Conservation (phyloP, 2,113 vertebrate genomes). For the Sebastes fasciatus region DNA sequence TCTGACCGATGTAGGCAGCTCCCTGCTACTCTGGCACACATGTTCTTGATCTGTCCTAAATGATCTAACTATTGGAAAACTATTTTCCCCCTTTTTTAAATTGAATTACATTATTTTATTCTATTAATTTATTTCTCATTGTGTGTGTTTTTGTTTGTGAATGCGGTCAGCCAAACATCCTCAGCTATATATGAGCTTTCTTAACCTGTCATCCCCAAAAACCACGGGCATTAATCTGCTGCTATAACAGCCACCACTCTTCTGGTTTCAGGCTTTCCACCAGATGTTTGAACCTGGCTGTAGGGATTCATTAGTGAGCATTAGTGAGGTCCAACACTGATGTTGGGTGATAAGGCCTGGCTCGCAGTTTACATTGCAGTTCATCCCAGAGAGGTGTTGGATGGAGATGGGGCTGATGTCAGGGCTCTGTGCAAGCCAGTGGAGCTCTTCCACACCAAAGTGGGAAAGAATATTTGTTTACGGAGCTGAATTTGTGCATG, state of each 20-base stretch:
- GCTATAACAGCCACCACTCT: neutral
- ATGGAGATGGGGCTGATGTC: too few relatives aligned
- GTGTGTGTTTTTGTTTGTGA: too few relatives aligned
- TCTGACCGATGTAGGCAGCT: too few relatives aligned
- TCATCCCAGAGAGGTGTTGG: neutral
- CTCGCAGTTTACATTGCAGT: neutral
- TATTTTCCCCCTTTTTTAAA: too few relatives aligned
- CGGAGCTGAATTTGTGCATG: neutral
- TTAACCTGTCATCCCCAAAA: neutral
- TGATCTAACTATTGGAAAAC: too few relatives aligned
- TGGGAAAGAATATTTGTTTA: neutral
- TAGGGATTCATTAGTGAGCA: conserved; percentile 6
- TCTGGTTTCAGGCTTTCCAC: conserved; percentile 13
- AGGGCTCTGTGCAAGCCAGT: too few relatives aligned
- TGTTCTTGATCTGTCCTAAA: too few relatives aligned
- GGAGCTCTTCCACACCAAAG: neutral
- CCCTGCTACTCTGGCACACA: too few relatives aligned
- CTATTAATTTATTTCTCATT: too few relatives aligned
- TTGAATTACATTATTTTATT: too few relatives aligned
- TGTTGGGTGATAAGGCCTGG: neutral
- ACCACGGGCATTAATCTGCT: neutral
- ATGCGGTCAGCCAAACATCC: neutral
- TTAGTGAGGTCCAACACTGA: neutral
- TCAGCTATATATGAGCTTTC: too few relatives aligned
- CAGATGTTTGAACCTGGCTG: conserved; percentile 2